Evolutionary conservation across 2,113 vertebrate species (phyloP), one percentile per base, ranked within the genome.

Genomic region (Platycercus adscitus): DNA sequence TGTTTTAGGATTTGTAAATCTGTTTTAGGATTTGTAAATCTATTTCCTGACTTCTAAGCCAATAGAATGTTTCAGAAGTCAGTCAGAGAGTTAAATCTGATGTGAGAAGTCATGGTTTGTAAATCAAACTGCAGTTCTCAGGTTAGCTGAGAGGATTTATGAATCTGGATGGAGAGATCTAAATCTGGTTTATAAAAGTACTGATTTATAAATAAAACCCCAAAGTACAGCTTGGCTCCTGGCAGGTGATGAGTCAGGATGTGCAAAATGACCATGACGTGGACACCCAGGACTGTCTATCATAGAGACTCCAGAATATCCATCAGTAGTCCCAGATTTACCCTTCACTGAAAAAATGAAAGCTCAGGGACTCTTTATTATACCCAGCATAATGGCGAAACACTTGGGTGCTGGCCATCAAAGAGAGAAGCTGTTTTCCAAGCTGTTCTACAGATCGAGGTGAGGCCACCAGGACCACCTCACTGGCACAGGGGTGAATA

Each of bases 11-110:
- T 95, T 95, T 95, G 90, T 79, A 93, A 97, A 96, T 68, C 86
- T 95, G 80, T 63, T 96, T 95, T 73, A 90, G 93, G 85, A 75
- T 95, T 96, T 96, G 91, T 96, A 91, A 96, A 95, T 95, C 92
- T 94, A 63, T 92, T 81, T 78, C 84, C 89, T 92, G 94, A 63
- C 84, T 95, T 96, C 31, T n/a, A n/a, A 95, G 91, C 91, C 90
- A 96, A 88, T 95, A 28, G 37, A 94, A 93, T 14, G 61, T 68
- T 94, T 97, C 81, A 72, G 77, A 76, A 93, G 92, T 94, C 81
- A 92, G 92, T 89, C 81, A 81, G 91, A 47, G 94, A 96, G 81
- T 96, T 96, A 96, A 95, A 94, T 83, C 86, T 95, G 96, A 96
- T 64, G 68, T 21, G 52, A 93, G 81, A 95, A 97, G 76, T 73